Percentiles rank a stretch among this genome's conserved stretches.
Conservation (phyloP, 2,888 invertebrate species). For the Cancer borealis region DNA sequence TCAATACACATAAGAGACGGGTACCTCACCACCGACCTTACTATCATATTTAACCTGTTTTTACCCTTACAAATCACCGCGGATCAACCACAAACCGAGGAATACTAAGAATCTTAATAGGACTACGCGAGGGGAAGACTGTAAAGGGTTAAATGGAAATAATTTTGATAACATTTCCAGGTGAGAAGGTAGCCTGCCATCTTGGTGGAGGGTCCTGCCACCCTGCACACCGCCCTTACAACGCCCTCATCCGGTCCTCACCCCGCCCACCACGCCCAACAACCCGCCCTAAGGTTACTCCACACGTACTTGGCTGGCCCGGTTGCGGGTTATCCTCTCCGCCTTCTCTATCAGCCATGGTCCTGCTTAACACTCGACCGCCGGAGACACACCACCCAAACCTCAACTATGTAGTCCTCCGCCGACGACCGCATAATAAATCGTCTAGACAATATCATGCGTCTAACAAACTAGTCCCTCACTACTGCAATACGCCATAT, state of each 20-base stretch:
- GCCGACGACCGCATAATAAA: slow-evolving; percentile 76
- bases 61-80: background rate
- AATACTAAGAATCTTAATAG: background rate
- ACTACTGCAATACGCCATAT: background rate
- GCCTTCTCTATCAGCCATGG: slow-evolving; percentile 76
- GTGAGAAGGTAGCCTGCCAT: slow-evolving; percentile 69
- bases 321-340: slow-evolving; percentile 75
- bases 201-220: slow-evolving; percentile 59
- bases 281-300: slow-evolving; percentile 23
- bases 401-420: slow-evolving; percentile 71
- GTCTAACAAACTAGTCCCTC: slow-evolving; percentile 68
- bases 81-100: background rate
- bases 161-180: slow-evolving; percentile 64
- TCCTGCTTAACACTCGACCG: slow-evolving; percentile 67
- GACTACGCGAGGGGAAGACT: background rate
- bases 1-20: slow-evolving; percentile 56
- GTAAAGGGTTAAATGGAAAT: background rate
- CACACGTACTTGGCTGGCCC: slow-evolving; percentile 75
- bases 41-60: background rate
- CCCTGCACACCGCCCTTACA: background rate
- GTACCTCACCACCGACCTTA: slow-evolving; percentile 25
- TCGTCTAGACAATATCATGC: slow-evolving; percentile 76
- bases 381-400: slow-evolving; percentile 69
- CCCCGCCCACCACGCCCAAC: background rate
- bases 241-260: background rate